phyloP scores from a whole-genome alignment of 2,113 vertebrate species.

The Ranitomeya imitator region DNA sequence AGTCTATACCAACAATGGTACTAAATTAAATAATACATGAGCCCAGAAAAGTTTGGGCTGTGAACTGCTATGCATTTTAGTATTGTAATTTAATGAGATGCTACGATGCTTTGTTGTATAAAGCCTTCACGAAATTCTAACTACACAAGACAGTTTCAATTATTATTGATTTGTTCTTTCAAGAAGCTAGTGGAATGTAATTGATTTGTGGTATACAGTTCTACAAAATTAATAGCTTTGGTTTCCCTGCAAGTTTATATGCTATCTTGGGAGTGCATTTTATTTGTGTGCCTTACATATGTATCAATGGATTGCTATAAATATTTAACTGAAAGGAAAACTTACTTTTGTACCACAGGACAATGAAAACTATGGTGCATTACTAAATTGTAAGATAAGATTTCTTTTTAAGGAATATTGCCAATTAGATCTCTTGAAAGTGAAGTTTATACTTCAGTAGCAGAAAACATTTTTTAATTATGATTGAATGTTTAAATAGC shows the following conservation, averaged over 20 bases:
- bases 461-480: neutral
- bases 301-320: neutral
- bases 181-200: slow-evolving; percentile 14
- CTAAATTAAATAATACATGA: slow-evolving; percentile 10
- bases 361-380: neutral
- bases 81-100: slow-evolving; percentile 11
- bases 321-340: neutral
- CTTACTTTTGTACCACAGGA: neutral
- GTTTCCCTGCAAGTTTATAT: slow-evolving; percentile 26
- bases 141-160: slow-evolving; percentile 34
- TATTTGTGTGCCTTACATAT: slow-evolving; percentile 20
- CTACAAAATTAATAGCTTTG: slow-evolving; percentile 18
- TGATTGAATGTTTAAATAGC: too few species aligned
- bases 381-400: neutral
- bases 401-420: neutral
- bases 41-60: neutral
- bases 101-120: neutral
- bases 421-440: too few species aligned
- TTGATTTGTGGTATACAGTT: slow-evolving; percentile 27
- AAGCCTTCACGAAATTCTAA: slow-evolving; percentile 27
- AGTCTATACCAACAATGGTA: neutral
- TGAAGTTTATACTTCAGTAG: neutral
- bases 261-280: neutral
- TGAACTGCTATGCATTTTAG: slow-evolving; percentile 13
- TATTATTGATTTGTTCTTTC: slow-evolving; percentile 29